Base-by-base conservation (phyloP, 2,888 invertebrate species). In the Oxytorus armatus region DNA sequence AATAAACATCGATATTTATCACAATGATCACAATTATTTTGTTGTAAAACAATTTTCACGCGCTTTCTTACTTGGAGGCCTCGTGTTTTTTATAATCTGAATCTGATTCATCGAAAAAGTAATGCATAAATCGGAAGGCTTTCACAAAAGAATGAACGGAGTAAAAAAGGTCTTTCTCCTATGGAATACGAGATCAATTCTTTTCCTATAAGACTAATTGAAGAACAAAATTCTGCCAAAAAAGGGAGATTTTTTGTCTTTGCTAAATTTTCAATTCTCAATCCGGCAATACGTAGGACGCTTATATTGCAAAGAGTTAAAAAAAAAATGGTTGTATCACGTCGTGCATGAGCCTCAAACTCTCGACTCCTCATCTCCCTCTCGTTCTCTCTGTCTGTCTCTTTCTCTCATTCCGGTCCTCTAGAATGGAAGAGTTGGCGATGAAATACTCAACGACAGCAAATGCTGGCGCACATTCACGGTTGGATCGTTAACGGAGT, bases 401-500 rank as follows among this genome's bases (percentile, higher is more conserved):
- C n/a, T n/a, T n/a, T n/a, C n/a, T n/a, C n/a, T n/a, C n/a, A n/a
- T n/a, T 61, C 21, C 21, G 36, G 42, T 59, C 59, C 16, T 39
- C 42, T 23, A 25, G 69, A 73, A 73, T 63, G 63, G 53, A 72
- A 63, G 63, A 55, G 63, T 44, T 36, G 84, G 83, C 86, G 89
- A 88, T 88, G 89, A 90, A 88, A 88, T 89, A 88, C 88, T 89
- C 86, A 89, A 88, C 86, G 88, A 88, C 85, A 86, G 81, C 75
- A 44, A 79, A 76, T 53, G 57, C 57, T 36, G 25, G 49, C 55
- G 73, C 83, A 82, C 82, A 88, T 88, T 86, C 85, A 87, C 79
- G 82, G 72, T 83, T 76, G 85, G 85, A 84, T 89, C 86, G 87
- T 88, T 88, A 89, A 83, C 74, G 81, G 66, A 85, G 85, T 84